Evolutionary conservation across 2,797 vertebrate genomes (phyloP).

Genomic region (Sebastes alutus): DNA sequence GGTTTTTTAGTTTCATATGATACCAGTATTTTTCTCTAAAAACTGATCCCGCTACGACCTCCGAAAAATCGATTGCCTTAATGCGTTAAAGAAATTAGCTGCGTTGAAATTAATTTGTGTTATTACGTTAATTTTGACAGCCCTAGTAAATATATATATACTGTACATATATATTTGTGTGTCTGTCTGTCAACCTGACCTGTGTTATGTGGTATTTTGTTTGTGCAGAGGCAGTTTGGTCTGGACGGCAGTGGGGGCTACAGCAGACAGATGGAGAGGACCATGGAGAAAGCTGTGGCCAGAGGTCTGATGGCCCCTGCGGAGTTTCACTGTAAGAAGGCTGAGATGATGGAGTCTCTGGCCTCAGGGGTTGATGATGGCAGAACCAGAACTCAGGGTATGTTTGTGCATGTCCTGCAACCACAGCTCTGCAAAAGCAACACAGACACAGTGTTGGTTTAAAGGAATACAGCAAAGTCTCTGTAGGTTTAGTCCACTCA

Average conservation of each 20-base stretch:
- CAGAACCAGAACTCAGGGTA: constrained; percentile 89
- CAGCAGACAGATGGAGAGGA: constrained; percentile 86
- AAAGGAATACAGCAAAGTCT: background rate
- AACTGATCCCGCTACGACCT: too few relatives aligned
- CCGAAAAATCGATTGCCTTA: too few relatives aligned
- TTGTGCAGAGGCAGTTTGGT: constrained; percentile 88
- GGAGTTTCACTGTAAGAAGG: constrained; percentile 89
- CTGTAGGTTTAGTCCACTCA: background rate
- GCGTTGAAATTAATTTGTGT: too few relatives aligned
- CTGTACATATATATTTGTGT: too few relatives aligned
- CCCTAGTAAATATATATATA: too few relatives aligned
- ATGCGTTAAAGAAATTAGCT: too few relatives aligned
- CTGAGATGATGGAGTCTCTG: constrained; percentile 91
- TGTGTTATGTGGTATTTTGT: background rate
- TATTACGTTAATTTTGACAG: too few relatives aligned
- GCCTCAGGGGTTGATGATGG: constrained; percentile 91
- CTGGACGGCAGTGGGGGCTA: constrained; percentile 90
- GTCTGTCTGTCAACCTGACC: too few relatives aligned
- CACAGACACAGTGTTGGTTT: background rate
- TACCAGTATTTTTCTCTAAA: too few relatives aligned
- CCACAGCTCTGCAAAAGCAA: background rate
- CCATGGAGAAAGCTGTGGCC: constrained; percentile 89
- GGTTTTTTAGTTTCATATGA: too few relatives aligned
- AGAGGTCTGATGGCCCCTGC: constrained; percentile 86
- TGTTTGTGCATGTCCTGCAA: constrained; percentile 25